Percentiles rank a stretch among this genome's conserved stretches.
These are phyloP conservation scores for Liparis tanakae DNA, from an alignment of 2,797 vertebrate species.

Conservation along the genomic window DNA sequence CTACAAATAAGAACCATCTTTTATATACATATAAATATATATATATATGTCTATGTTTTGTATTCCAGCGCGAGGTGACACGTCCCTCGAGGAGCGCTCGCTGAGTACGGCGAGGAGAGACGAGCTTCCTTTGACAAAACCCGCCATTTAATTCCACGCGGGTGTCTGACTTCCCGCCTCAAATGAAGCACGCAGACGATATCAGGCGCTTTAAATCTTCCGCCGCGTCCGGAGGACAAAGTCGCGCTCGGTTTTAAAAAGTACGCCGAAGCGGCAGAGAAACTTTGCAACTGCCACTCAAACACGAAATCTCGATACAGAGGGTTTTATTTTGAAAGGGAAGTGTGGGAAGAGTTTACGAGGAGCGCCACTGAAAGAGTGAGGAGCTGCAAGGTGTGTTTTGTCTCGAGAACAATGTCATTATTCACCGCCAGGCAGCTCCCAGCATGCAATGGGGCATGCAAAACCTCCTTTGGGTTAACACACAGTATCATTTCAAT, in stretches of 20 bases:
- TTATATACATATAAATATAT: background rate
- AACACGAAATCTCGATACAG: no score
- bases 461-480: background rate
- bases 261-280: rapidly evolving
- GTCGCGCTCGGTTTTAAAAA: background rate
- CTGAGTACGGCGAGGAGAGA: conserved; percentile 22
- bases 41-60: no score
- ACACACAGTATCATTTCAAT: background rate
- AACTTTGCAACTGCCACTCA: background rate
- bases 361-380: background rate
- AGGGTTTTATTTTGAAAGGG: background rate
- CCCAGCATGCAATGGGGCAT: no score
- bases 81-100: conserved; percentile 41
- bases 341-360: conserved; percentile 19
- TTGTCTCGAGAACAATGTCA: background rate
- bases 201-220: background rate
- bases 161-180: conserved; percentile 9
- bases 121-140: conserved; percentile 25
- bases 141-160: conserved; percentile 13
- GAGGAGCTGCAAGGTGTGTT: background rate
- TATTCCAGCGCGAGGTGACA: conserved; percentile 36
- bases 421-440: background rate
- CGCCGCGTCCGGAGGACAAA: background rate
- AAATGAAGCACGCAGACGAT: conserved; percentile 15
- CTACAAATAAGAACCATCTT: conserved; percentile 63